Evolutionary conservation across 2,888 invertebrate species (phyloP).

Genomic region (Cosmopolites sordidus): DNA sequence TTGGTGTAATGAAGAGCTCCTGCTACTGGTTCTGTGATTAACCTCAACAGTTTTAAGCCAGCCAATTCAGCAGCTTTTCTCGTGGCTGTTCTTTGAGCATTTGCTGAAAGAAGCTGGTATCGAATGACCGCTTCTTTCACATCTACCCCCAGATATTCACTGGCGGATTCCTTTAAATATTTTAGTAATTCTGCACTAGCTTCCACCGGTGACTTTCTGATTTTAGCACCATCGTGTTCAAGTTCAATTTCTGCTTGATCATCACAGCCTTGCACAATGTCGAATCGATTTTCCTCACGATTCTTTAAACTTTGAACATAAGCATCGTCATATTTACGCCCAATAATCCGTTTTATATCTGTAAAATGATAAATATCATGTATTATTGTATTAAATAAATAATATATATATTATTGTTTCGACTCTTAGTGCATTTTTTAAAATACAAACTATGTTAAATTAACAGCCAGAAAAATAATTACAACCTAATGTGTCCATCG

Average conservation of each 20-base stretch:
- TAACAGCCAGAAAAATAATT: no score
- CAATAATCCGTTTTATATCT: conserved; percentile 36
- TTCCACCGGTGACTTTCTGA: conserved; percentile 21
- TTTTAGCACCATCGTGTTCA: conserved; percentile 23
- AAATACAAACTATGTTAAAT: no score
- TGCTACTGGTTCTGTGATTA: conserved; percentile 32
- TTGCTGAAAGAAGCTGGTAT: conserved; percentile 26
- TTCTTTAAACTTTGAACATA: conserved; percentile 28
- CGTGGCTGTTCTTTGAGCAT: conserved; percentile 28
- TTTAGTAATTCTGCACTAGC: conserved; percentile 26
- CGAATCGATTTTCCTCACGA: conserved; percentile 28
- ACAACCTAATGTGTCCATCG: no score
- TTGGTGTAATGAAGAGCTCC: conserved; percentile 31
- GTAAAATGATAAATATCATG: no score
- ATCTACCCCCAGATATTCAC: conserved; percentile 11
- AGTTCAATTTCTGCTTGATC: conserved; percentile 28
- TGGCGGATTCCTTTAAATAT: conserved; percentile 19
- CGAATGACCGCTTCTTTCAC: conserved; percentile 28
- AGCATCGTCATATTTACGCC: conserved; percentile 29
- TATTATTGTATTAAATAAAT: no score
- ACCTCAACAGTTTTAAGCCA: conserved; percentile 21
- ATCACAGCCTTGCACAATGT: conserved; percentile 25
- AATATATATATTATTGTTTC: no score
- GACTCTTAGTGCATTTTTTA: no score
- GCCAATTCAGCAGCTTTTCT: conserved; percentile 24